phyloP scores from a whole-genome alignment of 2,888 invertebrate species.

The Polylopha cassiicola region DNA sequence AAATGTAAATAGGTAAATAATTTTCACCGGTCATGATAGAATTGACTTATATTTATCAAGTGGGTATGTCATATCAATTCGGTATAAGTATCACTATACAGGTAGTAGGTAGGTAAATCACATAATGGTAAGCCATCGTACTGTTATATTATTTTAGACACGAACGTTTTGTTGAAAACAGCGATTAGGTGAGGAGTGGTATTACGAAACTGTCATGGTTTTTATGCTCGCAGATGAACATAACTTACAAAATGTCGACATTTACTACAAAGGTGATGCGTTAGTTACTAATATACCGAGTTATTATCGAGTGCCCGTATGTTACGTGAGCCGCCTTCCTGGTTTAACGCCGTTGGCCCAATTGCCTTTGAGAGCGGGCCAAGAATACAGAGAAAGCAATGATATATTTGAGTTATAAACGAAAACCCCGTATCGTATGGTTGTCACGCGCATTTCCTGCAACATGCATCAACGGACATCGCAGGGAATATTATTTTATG shows the following conservation, averaged over 20 bases:
- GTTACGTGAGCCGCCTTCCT: slow-evolving; percentile 41
- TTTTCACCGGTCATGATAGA: no score
- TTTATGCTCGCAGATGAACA: no score
- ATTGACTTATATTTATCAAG: no score
- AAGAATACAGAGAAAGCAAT: slow-evolving; percentile 64
- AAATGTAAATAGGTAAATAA: not conserved
- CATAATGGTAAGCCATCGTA: no score
- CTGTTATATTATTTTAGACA: no score
- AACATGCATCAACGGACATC: slow-evolving; percentile 43
- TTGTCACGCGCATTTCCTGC: slow-evolving; percentile 49
- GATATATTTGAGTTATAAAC: slow-evolving; percentile 48
- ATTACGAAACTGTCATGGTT: no score
- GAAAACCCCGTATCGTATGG: slow-evolving; percentile 39
- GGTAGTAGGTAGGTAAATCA: no score
- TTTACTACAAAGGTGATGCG: slow-evolving; percentile 5
- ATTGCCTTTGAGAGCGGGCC: slow-evolving; percentile 63
- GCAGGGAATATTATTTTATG: slow-evolving; percentile 29
- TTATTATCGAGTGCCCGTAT: slow-evolving; percentile 12
- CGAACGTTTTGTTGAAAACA: no score
- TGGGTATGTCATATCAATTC: no score
- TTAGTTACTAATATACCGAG: slow-evolving; percentile 12
- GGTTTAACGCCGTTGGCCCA: slow-evolving; percentile 52
- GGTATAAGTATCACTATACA: no score
- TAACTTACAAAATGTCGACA: slow-evolving; percentile 6
- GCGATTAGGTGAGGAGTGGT: no score